Percentiles rank a stretch among this genome's conserved stretches.
Conservation (phyloP, 2,113 vertebrate genomes). For the Cheirogaleus medius region DNA sequence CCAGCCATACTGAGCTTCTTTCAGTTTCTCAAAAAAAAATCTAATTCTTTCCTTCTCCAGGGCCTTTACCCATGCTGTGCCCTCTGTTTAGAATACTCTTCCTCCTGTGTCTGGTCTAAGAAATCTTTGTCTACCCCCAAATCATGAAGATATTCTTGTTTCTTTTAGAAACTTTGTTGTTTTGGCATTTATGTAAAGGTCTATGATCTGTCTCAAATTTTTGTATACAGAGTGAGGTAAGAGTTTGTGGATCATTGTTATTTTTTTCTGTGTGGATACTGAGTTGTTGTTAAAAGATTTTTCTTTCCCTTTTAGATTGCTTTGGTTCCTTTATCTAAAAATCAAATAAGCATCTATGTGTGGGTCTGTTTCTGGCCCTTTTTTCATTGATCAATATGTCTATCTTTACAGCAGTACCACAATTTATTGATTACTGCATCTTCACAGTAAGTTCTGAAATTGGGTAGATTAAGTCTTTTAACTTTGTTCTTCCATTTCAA, state of each 20-base stretch:
- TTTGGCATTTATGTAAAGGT: background rate
- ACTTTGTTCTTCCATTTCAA: slow-evolving; percentile 12
- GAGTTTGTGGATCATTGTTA: background rate
- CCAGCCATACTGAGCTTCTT: background rate
- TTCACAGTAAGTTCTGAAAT: slow-evolving; percentile 42
- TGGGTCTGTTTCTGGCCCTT: background rate
- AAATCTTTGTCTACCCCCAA: background rate
- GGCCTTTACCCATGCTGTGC: background rate
- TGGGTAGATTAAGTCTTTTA: background rate
- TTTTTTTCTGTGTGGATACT: background rate
- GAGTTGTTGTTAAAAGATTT: background rate
- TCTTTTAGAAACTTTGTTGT: background rate
- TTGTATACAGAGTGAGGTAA: background rate
- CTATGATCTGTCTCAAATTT: background rate
- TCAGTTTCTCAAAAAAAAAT: background rate
- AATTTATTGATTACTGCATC: background rate
- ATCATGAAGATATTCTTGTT: background rate
- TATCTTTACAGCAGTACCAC: background rate
- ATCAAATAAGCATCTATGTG: background rate
- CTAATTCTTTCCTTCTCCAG: background rate
- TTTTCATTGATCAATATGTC: background rate
- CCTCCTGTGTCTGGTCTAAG: background rate
- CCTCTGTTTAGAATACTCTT: background rate
- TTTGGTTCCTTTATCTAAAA: slow-evolving; percentile 4
- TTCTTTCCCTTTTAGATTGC: background rate